A percentile compares a stretch with the other conserved stretches of the same genome.
These are phyloP conservation scores for Torymus aiolomorphi DNA, from an alignment of 2,888 invertebrate species.

Conservation along the genomic window DNA sequence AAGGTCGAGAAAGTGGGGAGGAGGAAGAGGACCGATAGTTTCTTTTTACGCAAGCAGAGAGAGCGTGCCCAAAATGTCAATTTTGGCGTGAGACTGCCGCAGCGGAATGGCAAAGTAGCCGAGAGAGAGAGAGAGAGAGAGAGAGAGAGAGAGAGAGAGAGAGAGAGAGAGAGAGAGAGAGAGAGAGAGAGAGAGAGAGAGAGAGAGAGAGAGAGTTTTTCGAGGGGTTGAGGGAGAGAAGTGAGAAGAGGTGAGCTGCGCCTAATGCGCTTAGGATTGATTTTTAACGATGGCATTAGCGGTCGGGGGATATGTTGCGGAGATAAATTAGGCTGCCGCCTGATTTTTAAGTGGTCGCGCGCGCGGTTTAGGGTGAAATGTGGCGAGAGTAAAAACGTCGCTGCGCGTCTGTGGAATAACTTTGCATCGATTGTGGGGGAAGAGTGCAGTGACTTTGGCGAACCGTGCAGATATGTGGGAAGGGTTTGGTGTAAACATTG, in stretches of 20 bases:
- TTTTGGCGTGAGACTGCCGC: constrained; percentile 43
- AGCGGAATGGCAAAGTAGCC: background rate
- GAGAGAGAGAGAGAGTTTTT: background rate
- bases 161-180: background rate
- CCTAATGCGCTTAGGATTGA: constrained; percentile 49
- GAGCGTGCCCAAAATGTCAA: constrained; percentile 69
- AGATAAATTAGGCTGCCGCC: background rate
- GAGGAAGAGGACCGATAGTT: too few relatives aligned
- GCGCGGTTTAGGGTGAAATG: too few relatives aligned
- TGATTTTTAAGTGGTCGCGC: background rate
- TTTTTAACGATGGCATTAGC: constrained; percentile 54
- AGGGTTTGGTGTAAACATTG: too few relatives aligned
- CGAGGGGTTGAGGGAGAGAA: background rate
- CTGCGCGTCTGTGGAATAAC: too few relatives aligned
- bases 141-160: background rate
- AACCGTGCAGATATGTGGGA: too few relatives aligned
- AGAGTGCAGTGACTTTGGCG: too few relatives aligned
- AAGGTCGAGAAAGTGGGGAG: too few relatives aligned
- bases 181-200: background rate
- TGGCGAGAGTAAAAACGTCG: too few relatives aligned
- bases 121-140: background rate
- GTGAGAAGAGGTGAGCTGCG: background rate
- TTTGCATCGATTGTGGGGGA: too few relatives aligned
- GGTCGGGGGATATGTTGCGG: background rate
- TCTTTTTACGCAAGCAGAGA: background rate